phyloP scores from a whole-genome alignment of 2,888 invertebrate genomes.

The Acanthacorydalis orientalis region DNA sequence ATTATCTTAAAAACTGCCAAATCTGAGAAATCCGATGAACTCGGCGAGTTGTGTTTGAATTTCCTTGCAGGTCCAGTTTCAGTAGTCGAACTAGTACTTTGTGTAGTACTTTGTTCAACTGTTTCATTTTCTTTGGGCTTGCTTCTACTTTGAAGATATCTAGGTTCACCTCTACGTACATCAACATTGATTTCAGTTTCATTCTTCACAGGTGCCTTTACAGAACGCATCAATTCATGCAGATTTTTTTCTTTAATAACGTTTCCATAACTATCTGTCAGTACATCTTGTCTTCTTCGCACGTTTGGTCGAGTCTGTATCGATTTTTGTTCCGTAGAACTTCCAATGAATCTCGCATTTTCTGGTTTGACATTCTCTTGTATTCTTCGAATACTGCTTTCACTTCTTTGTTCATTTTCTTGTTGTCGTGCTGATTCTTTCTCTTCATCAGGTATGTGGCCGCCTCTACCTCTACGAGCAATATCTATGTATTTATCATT shows the following conservation, averaged over 20 bases:
- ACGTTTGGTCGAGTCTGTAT: too few relatives aligned
- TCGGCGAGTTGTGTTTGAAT: too few relatives aligned
- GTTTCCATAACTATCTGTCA: conserved; percentile 3
- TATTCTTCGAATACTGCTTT: neutral
- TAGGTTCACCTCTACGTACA: conserved; percentile 2
- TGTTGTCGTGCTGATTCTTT: neutral
- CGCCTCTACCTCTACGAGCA: neutral
- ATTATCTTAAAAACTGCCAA: neutral
- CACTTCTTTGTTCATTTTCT: neutral
- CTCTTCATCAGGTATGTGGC: neutral
- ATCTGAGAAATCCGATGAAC: neutral
- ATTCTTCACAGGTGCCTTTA: neutral
- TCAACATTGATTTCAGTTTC: neutral
- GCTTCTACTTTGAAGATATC: neutral
- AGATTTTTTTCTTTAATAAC: neutral
- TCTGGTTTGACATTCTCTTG: neutral
- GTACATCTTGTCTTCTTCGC: neutral
- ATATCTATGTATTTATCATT: too few relatives aligned
- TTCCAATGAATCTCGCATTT: neutral
- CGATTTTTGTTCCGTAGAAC: neutral
- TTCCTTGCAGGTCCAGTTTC: too few relatives aligned
- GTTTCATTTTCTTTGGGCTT: neutral
- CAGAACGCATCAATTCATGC: neutral
- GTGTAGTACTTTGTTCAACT: neutral
- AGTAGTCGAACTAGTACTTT: too few relatives aligned